Percentiles rank a stretch among this genome's conserved stretches.
phyloP scores from a whole-genome alignment of 2,888 invertebrate genomes.

The Polia nebulosa region DNA sequence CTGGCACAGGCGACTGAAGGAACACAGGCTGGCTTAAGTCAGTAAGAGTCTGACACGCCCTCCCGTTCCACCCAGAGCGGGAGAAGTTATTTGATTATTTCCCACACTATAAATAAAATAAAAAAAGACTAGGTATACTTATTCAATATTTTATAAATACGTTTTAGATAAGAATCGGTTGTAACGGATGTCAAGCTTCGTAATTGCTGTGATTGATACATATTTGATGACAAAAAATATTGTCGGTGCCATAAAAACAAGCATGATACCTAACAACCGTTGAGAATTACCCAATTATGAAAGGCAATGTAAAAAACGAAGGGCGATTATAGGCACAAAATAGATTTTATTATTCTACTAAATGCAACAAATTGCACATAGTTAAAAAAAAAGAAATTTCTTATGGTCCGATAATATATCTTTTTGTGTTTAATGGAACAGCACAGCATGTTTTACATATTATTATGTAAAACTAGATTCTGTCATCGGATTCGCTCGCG shows the following conservation, averaged over 20 bases:
- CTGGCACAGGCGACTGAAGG: no score
- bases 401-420: not conserved
- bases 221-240: slow-evolving; percentile 27
- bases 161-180: not conserved
- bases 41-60: no score
- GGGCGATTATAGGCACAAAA: slow-evolving; percentile 23
- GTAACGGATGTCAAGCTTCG: slow-evolving; percentile 15
- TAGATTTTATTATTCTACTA: not conserved
- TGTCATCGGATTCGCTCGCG: no score
- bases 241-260: slow-evolving; percentile 38
- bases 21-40: no score
- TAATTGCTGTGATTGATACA: slow-evolving; percentile 34
- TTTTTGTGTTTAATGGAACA: not conserved
- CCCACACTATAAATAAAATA: no score
- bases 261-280: slow-evolving; percentile 39
- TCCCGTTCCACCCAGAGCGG: no score
- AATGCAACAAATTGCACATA: not conserved
- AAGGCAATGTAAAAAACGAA: slow-evolving; percentile 27
- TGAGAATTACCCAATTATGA: slow-evolving; percentile 46
- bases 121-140: no score
- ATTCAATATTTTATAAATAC: no score
- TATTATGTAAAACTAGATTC: no score
- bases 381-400: not conserved
- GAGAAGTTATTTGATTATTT: no score
- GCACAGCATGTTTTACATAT: no score